Percentiles rank a stretch among this genome's conserved stretches.
These are phyloP conservation scores for Clarias platycephalus DNA, from an alignment of 2,797 vertebrate genomes.

Conservation along the genomic window DNA sequence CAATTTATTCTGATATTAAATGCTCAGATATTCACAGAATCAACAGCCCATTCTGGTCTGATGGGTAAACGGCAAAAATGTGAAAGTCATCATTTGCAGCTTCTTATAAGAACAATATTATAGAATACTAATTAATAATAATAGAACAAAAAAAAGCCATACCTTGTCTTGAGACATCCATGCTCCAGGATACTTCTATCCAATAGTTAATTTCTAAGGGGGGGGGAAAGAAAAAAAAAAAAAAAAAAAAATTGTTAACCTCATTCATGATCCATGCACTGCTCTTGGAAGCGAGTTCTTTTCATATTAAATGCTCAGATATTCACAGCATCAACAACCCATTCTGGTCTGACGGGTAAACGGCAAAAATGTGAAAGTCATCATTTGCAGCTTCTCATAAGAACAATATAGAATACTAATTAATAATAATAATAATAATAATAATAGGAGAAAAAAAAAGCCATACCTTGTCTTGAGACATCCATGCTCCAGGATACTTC, in stretches of 20 bases:
- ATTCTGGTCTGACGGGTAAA: slow-evolving; percentile 25
- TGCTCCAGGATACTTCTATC: not conserved
- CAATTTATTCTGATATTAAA: not conserved
- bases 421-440: no score
- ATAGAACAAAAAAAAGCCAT: no score
- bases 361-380: slow-evolving; percentile 23
- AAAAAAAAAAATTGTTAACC: not conserved
- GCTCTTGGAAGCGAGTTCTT: not conserved
- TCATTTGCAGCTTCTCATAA: not conserved
- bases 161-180: not conserved
- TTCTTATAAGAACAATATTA: not conserved
- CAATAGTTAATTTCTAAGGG: not conserved
- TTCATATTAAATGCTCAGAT: not conserved
- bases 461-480: not conserved
- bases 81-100: slow-evolving; percentile 16
- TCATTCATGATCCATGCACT: not conserved
- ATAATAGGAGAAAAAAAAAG: no score
- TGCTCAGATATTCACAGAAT: slow-evolving; percentile 9
- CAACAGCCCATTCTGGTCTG: slow-evolving; percentile 22
- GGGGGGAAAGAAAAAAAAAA: not conserved
- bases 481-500: not conserved
- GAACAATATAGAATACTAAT: not conserved
- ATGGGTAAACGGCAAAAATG: slow-evolving; percentile 30
- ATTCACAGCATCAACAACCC: slow-evolving; percentile 12
- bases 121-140: no score